Base-by-base conservation (phyloP, 2,113 vertebrate genomes). In the Cyanistes caeruleus region DNA sequence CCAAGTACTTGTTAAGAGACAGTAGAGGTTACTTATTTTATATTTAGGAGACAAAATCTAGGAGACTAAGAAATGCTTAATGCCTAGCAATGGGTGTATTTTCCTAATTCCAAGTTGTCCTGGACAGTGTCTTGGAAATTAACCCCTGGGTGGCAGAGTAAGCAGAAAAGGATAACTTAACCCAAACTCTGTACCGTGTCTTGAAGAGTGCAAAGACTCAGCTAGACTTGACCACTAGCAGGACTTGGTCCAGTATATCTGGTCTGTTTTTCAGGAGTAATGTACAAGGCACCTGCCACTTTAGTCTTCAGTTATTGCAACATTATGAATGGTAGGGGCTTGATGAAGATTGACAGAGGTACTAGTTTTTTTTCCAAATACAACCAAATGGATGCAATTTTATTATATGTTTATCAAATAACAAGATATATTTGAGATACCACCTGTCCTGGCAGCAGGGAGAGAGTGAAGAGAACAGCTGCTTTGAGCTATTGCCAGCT, bases 381-480 rank as follows among this genome's bases (percentile, higher is more conserved):
- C 64, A 92, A 88, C 56, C 25, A 93, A 86, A 37, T 0, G 0
- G 30, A 73, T 80, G 24, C 11, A 88, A 56, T 90, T 90, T 85
- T 84, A 80, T 92, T 80, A 35, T 55, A 83, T 56, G 30, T 88
- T 95, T 96, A 88, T 93, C 89, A 90, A 70, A 51, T 88, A 93
- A 35, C 9, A 65, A 83, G 48, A 48, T 70, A 65, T 88, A 92
- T 95, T 85, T 6, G 37, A 64, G 24, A 77, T 30, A 72, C 83
- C 90, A 88, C 82, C 83, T 95, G 86, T 84, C 48, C 52, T 84
- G 72, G 63, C 68, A 96, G 63, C 64, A 86, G 52, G n/a, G 24
- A 94, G 19, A 90, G 23, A 77, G 14, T 16, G 30, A 90, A 93
- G 39, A 65, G 30, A 91, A 68, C 95, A 96, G 82, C 85, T 94